Evolutionary conservation across 2,888 invertebrate genomes (phyloP).

Genomic region (Vesta saturnalis): DNA sequence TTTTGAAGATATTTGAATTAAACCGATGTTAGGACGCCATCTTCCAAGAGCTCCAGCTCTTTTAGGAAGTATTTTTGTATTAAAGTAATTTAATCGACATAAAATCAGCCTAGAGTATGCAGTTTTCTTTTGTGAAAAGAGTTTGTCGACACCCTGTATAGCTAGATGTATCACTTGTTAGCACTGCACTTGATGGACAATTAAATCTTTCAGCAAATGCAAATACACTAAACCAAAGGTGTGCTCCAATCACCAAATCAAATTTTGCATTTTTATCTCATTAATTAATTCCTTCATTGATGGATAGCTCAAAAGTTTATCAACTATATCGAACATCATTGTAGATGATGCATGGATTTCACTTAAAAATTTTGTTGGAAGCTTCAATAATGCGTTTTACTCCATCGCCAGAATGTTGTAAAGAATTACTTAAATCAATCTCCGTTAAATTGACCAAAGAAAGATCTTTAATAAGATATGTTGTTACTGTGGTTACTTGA

Average conservation of each 20-base stretch:
- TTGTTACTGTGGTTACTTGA: conserved; percentile 62
- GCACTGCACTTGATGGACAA: conserved; percentile 66
- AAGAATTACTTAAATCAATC: conserved; percentile 54
- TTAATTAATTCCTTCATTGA: conserved; percentile 52
- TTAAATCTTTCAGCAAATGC: conserved; percentile 67
- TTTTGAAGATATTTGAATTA: too few relatives aligned
- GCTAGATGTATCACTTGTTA: conserved; percentile 63
- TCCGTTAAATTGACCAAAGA: conserved; percentile 58
- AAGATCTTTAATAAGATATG: conserved; percentile 58
- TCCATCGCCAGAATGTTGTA: neutral
- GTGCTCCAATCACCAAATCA: conserved; percentile 68
- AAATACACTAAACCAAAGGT: conserved; percentile 63
- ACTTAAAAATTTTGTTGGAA: neutral
- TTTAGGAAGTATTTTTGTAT: too few relatives aligned
- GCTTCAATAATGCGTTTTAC: conserved; percentile 22
- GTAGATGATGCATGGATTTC: neutral
- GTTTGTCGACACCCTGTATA: too few relatives aligned
- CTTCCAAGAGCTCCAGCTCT: too few relatives aligned
- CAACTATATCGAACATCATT: neutral
- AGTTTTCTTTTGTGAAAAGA: too few relatives aligned
- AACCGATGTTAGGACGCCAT: too few relatives aligned
- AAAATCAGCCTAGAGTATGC: too few relatives aligned
- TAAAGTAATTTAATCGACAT: too few relatives aligned
- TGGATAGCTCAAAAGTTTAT: conserved; percentile 37
- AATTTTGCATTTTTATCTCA: conserved; percentile 61